Percentiles rank a stretch among this genome's conserved stretches.
Conservation (phyloP, 2,113 vertebrate species). For the Xenopus borealis region DNA sequence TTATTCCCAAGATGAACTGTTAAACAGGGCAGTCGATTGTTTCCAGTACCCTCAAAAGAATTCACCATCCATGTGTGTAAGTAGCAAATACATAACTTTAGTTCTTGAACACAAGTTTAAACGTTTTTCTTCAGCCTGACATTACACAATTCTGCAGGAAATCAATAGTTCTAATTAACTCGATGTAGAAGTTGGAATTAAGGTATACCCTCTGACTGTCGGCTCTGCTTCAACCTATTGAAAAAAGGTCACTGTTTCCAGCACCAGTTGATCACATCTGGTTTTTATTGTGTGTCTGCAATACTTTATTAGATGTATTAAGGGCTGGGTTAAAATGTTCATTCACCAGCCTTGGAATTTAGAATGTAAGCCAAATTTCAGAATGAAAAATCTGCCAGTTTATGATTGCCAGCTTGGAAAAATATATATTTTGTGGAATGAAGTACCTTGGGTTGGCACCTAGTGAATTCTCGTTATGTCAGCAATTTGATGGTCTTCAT, state of each 20-base stretch:
- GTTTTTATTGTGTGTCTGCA: conserved; percentile 21
- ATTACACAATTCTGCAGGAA: conserved; percentile 23
- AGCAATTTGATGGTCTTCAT: too few species aligned
- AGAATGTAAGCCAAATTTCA: conserved; percentile 26
- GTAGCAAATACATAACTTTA: neutral
- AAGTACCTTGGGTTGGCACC: conserved; percentile 12
- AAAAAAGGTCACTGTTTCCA: conserved; percentile 39
- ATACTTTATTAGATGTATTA: conserved; percentile 21
- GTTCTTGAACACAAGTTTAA: too few species aligned
- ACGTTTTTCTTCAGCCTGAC: neutral
- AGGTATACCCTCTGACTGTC: neutral
- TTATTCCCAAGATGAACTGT: conserved; percentile 16
- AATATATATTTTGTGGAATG: conserved; percentile 28
- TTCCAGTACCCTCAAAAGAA: conserved; percentile 7
- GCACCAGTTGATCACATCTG: conserved; percentile 24
- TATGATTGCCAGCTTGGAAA: conserved; percentile 31
- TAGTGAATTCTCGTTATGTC: neutral
- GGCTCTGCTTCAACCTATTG: conserved; percentile 22
- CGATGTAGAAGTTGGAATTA: neutral
- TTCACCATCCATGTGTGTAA: conserved; percentile 8
- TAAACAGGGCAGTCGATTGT: conserved; percentile 21
- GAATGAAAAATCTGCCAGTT: conserved; percentile 24
- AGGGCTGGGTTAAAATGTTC: conserved; percentile 25
- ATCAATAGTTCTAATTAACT: neutral
- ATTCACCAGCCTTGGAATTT: conserved; percentile 46